Evolutionary conservation across 2,888 invertebrate species (phyloP), one percentile per base, ranked within the genome.

Genomic region (Heteromurus nitidus): DNA sequence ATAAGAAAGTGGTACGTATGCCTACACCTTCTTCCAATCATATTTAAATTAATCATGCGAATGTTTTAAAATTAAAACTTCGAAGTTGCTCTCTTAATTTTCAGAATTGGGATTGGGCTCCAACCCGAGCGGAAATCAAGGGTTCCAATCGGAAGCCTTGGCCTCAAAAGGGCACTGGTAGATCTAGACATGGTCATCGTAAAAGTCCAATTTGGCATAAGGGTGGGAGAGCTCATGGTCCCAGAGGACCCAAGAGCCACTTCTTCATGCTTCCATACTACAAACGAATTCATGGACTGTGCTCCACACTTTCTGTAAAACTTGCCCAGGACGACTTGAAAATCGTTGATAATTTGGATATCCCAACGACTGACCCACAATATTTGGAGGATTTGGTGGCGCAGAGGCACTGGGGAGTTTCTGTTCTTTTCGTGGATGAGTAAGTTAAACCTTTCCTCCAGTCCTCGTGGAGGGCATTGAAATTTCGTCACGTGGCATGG

Each of bases 71-170:
- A n/a, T n/a, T n/a, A n/a, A n/a, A n/a, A n/a, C n/a, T n/a, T n/a
- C n/a, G 36, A 42, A 13, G 7, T 9, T 16, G 58, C 2, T 58
- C 20, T 58, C 13, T 24, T 53, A 50, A 50, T 5, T 87, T 84
- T 74, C 77, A 91, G 89, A 93, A 94, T 87, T 96, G 93, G 91
- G 94, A 93, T 0, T 91, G 94, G 87, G 92, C 94, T 1, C 94
- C 95, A 89, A 93, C 93, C 0, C 91, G 96, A 75, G 94, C 95
- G 0, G 99, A 99, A 90, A 93, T 95, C 74, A 91, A 93, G 64
- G 98, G 98, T 44, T 96, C 97, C 70, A 96, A 96, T 0, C 91
- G 92, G 28, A 99, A 99, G 88, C 99, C 99, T 0, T 98, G 98
- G 97, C 96, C 96, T 0, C 99, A 99, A 89, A 99, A 99, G 90